phyloP scores from a whole-genome alignment of 2,113 vertebrate genomes.

The Caranx ignobilis region DNA sequence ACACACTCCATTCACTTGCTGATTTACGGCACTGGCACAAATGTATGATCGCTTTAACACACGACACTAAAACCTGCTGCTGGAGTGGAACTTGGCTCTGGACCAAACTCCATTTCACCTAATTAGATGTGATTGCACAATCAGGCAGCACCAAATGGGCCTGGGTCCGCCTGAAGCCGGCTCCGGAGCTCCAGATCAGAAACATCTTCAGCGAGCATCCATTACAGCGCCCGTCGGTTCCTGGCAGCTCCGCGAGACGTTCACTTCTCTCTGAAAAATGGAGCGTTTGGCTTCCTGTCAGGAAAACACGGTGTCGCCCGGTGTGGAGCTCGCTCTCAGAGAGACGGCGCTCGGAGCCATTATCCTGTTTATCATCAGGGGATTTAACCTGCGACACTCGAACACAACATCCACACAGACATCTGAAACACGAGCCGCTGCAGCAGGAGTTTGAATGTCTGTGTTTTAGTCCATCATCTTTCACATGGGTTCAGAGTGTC shows the following conservation, averaged over 20 bases:
- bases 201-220: slow-evolving; percentile 42
- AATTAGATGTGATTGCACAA: slow-evolving; percentile 79
- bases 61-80: slow-evolving; percentile 63
- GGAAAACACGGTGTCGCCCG: slow-evolving; percentile 11
- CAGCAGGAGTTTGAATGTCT: too few species aligned
- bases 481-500: too few species aligned
- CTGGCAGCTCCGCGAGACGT: slow-evolving; percentile 47
- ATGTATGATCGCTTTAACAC: slow-evolving; percentile 69
- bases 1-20: slow-evolving; percentile 56
- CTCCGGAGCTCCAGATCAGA: slow-evolving; percentile 17
- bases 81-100: slow-evolving; percentile 63
- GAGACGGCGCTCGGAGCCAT: slow-evolving; percentile 30
- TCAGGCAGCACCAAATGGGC: slow-evolving; percentile 69
- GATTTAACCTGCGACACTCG: too few species aligned
- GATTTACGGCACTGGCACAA: slow-evolving; percentile 70
- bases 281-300: slow-evolving; percentile 49
- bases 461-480: too few species aligned
- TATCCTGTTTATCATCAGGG: not conserved
- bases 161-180: slow-evolving; percentile 47
- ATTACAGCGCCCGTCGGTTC: slow-evolving; percentile 27
- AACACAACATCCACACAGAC: too few species aligned
- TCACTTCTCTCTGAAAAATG: slow-evolving; percentile 54
- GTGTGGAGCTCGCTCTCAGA: slow-evolving; percentile 21
- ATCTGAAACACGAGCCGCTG: too few species aligned
- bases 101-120: slow-evolving; percentile 72